Conservation (phyloP, 1,140 invertebrate genomes). For the Araneus ventricosus region DNA sequence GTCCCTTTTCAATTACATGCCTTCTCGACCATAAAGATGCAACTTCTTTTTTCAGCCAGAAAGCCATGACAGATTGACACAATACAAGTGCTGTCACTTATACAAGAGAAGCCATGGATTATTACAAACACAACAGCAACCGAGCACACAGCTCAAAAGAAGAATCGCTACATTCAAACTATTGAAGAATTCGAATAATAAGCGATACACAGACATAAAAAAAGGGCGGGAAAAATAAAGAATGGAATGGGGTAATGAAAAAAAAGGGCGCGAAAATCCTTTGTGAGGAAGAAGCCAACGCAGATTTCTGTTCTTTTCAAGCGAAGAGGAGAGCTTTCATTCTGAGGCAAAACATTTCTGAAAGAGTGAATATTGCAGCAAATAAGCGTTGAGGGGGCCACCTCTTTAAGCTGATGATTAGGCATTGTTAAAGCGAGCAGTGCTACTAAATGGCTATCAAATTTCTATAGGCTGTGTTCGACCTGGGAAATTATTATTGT, state of each 20-base stretch:
- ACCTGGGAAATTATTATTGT: slow-evolving; percentile 65
- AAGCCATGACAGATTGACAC: background rate
- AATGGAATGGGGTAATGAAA: background rate
- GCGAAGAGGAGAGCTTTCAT: slow-evolving; percentile 50
- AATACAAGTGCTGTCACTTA: background rate
- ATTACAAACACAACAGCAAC: background rate
- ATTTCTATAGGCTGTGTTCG: slow-evolving; percentile 53
- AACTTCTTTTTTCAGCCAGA: background rate
- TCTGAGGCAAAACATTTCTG: slow-evolving; percentile 56
- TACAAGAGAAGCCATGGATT: background rate
- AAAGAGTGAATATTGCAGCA: slow-evolving; percentile 63
- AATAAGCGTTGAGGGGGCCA: slow-evolving; percentile 10
- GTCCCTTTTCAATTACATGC: background rate
- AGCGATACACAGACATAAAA: slow-evolving; percentile 1
- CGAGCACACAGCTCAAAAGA: background rate
- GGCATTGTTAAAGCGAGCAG: slow-evolving; percentile 40
- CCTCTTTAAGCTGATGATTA: slow-evolving; percentile 62
- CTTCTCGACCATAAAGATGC: background rate
- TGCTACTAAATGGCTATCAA: slow-evolving; percentile 60
- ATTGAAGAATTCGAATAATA: slow-evolving; percentile 43
- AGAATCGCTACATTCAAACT: slow-evolving; percentile 1
- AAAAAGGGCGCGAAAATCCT: slow-evolving; percentile 57
- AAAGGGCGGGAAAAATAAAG: background rate
- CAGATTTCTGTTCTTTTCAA: slow-evolving; percentile 27
- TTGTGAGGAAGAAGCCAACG: slow-evolving; percentile 61